Evolutionary conservation across 2,113 vertebrate genomes (phyloP), one percentile per base, ranked within the genome.

Genomic region (Illadopsis cleaveri): DNA sequence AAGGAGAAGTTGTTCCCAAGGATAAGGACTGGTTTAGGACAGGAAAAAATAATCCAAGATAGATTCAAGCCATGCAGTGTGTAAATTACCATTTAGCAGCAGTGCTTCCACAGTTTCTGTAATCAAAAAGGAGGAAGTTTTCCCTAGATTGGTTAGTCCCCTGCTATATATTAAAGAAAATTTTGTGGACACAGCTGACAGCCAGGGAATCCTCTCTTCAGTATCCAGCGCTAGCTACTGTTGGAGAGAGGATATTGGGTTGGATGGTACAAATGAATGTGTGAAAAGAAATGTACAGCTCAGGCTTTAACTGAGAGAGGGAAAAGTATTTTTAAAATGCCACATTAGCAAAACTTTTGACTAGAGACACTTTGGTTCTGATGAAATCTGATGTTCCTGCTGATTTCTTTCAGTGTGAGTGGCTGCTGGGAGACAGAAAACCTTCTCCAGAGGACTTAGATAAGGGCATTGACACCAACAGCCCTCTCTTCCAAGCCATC

Each of bases 401-500:
- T 94, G 82, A 25, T 96, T 60, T 94, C 50, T 95, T 93, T 42
- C 95, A 99, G 99, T 99, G 99, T 14, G 99, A 99, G 93, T 99
- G 99, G 99, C 98, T 99, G 96, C 98, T 99, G 93, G 99, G 99
- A 64, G 99, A 99, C 98, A 98, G 99, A 92, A 99, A 99, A 95
- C 99, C 99, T 30, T 99, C 99, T 42, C 99, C 99, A 9, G 99
- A 99, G 96, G 99, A 99, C 92, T 97, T 99, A 94, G 99, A 99
- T 93, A 99, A 99, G 96, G 99, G 99, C 83, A 99, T 99, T 23
- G 99, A 99, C 96, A 99, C 98, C 64, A 97, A 98, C 58, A 99
- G 99, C 93, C 99, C 99, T 33, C 98, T 99, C 72, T 99, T 99
- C 88, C 99, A 99, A 97, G 99, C 99, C 97, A 99, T 99, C 94